Evolutionary conservation across 2,113 vertebrate species (phyloP), one percentile per base, ranked within the genome.

Genomic region (Paramormyrops kingsleyae): DNA sequence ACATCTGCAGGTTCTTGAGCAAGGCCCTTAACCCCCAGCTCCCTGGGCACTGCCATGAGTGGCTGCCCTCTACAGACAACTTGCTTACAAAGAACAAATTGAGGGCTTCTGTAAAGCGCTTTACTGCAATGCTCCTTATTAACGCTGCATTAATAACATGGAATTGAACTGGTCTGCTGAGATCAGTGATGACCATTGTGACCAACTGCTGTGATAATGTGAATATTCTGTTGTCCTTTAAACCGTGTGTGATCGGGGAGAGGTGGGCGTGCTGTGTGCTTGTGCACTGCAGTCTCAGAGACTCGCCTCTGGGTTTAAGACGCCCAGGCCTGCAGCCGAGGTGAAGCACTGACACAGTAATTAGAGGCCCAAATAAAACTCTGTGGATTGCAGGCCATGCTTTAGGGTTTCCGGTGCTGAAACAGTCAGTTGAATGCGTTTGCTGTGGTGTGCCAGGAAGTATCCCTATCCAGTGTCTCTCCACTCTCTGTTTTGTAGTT

Each of bases 341-440:
- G 92, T 90, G 90, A 91, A 88, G 53, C 59, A 88, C 90, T 90
- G 92, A 90, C 90, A 92, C 93, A 93, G 93, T 94, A 94, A 95
- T 95, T 95, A 94, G 92, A 92, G 93, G 91, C 77, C 92, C 92
- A 93, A 91, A 93, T 92, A 93, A 92, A 91, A 88, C 88, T 90
- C 92, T 93, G 88, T 24, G 92, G 91, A 90, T 92, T 91, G 89
- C 7, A 66, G 89, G 90, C 92, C 92, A 92, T 91, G 91, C 93
- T 92, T 93, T 93, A 90, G 27, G 35, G 62, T 70, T 90, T 88
- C 90, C 87, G 47, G 47, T 49, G 59, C 50, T 84, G 70, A 42
- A 66, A 24, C 50, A 89, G 80, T 87, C 53, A 87, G 31, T 80
- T 42, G 17, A 47, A 89, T 21, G 10, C 74, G 84, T 77, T 89